These are phyloP conservation scores for Diprion similis DNA, from an alignment of 1,140 invertebrate genomes.

Conservation along the genomic window DNA sequence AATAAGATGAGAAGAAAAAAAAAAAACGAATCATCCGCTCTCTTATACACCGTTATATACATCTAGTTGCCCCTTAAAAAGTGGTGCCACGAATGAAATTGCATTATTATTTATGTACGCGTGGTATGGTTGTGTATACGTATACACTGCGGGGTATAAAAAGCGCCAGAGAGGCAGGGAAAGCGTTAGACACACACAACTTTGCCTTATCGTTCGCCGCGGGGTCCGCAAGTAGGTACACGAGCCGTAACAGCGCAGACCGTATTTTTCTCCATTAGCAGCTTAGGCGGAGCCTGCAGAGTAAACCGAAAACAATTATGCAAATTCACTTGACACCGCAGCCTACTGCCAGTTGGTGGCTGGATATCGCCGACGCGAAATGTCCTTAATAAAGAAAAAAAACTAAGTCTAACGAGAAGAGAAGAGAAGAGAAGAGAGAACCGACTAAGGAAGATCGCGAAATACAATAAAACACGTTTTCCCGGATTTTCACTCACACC, in stretches of 20 bases:
- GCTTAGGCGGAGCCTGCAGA: conserved; percentile 16
- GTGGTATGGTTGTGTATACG: not conserved
- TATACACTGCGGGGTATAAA: not conserved
- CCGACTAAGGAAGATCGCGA: too few species aligned
- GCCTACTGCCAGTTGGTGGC: not conserved
- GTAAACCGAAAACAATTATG: conserved; percentile 50
- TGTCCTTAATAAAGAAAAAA: not conserved
- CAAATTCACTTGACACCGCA: conserved; percentile 36
- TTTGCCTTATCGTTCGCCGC: conserved; percentile 14
- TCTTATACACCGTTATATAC: not conserved
- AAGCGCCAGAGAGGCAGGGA: not conserved
- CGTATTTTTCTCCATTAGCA: conserved; percentile 50
- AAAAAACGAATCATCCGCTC: not conserved
- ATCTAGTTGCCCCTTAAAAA: not conserved
- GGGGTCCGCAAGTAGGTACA: conserved; percentile 11
- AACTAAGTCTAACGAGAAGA: not conserved
- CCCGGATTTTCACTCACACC: too few species aligned
- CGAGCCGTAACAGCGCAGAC: conserved; percentile 1
- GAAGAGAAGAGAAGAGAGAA: not conserved
- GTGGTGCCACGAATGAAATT: not conserved
- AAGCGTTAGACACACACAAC: not conserved
- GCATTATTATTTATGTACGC: not conserved
- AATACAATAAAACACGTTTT: too few species aligned
- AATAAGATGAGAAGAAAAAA: not conserved
- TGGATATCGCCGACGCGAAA: not conserved